These are phyloP conservation scores for Macrosoma leucophasiata DNA, from an alignment of 2,888 invertebrate species.

Conservation along the genomic window DNA sequence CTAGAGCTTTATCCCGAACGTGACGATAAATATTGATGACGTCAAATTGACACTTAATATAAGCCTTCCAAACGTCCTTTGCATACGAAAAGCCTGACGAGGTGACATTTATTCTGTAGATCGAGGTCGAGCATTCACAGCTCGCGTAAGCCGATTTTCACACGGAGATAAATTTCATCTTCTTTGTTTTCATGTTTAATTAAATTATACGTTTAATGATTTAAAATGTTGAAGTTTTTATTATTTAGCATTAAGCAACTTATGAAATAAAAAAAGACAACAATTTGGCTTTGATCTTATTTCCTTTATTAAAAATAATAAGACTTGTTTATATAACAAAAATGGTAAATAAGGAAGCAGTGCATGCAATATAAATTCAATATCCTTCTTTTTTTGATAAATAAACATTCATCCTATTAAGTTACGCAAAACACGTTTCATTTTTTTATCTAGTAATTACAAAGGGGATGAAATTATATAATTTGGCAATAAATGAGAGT, in stretches of 20 bases:
- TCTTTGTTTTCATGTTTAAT: background rate
- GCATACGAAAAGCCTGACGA: slow-evolving; percentile 2
- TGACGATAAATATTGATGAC: slow-evolving; percentile 16
- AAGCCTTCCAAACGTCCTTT: slow-evolving; percentile 7
- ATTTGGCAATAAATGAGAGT: too few species aligned
- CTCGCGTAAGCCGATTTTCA: background rate
- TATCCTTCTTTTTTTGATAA: background rate
- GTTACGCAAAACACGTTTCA: too few species aligned
- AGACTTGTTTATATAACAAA: background rate
- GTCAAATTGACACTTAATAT: slow-evolving; percentile 8
- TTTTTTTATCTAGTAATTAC: too few species aligned
- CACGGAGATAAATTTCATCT: background rate
- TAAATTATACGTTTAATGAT: background rate
- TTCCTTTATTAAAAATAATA: background rate
- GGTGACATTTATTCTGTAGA: background rate
- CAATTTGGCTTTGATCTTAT: background rate
- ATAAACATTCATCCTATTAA: too few species aligned
- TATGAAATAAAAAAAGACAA: background rate
- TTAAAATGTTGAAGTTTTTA: background rate
- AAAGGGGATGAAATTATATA: too few species aligned
- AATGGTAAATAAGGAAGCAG: background rate
- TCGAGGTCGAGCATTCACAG: background rate
- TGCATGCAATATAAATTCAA: background rate
- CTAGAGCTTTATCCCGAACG: too few species aligned
- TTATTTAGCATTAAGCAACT: background rate